These are phyloP conservation scores for Drosophila leonis DNA, from an alignment of 2,888 invertebrate genomes.

Conservation along the genomic window DNA sequence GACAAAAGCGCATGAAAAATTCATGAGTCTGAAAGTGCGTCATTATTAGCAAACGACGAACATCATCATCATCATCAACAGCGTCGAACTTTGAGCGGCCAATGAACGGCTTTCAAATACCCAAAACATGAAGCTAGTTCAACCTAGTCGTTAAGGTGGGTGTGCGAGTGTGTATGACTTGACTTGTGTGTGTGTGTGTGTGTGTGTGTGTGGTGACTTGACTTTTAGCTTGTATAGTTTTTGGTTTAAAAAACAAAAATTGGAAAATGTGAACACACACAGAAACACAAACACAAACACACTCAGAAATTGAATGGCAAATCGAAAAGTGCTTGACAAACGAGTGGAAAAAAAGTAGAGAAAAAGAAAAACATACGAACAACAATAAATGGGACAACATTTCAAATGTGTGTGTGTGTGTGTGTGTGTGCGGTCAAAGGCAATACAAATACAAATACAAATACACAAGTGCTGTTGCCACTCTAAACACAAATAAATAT, in stretches of 20 bases:
- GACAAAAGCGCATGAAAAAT: conserved; percentile 83
- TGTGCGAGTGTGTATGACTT: conserved; percentile 41
- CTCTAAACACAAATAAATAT: conserved; percentile 38
- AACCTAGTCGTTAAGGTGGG: conserved; percentile 47
- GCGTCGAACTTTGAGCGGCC: conserved; percentile 57
- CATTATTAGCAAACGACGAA: conserved; percentile 37
- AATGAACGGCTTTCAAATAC: conserved; percentile 54
- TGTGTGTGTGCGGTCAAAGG: conserved; percentile 33
- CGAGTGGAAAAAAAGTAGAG: conserved; percentile 19
- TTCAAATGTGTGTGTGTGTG: conserved; percentile 29
- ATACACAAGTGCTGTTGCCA: conserved; percentile 44
- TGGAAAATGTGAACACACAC: conserved; percentile 1
- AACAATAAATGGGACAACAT: conserved; percentile 52
- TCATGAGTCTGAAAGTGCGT: conserved; percentile 57
- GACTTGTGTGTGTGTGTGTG: conserved; percentile 6
- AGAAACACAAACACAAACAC: not conserved
- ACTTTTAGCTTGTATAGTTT: conserved; percentile 63
- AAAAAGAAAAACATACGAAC: conserved; percentile 29
- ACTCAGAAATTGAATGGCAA: conserved; percentile 56
- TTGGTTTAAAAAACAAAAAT: conserved; percentile 46
- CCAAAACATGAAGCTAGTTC: conserved; percentile 37
- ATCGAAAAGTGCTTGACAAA: conserved; percentile 75
- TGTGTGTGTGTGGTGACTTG: conserved; percentile 46
- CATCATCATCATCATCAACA: conserved; percentile 21
- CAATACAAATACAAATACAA: conserved; percentile 56